Evolutionary conservation across 1,140 invertebrate species (phyloP).

Genomic region (Zaprionus davidi): DNA sequence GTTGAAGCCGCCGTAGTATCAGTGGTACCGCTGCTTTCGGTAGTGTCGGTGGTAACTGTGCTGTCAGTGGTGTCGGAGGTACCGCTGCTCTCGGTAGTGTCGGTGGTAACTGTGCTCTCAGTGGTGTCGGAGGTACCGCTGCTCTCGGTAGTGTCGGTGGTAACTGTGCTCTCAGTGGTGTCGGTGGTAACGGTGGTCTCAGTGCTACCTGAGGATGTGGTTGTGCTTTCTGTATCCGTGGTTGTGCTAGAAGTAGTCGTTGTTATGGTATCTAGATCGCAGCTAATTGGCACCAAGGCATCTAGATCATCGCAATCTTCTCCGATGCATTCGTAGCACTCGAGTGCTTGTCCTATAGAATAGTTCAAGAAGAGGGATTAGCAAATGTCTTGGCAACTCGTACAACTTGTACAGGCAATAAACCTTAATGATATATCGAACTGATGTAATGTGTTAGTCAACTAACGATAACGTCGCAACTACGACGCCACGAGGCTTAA

Average conservation of each 20-base stretch:
- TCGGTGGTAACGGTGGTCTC: not conserved
- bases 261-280: constrained; percentile 14
- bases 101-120: not conserved
- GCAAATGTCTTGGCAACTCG: not conserved
- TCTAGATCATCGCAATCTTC: constrained; percentile 43
- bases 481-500: not conserved
- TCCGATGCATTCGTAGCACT: constrained; percentile 66
- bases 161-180: not conserved
- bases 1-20: not conserved
- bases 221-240: not conserved
- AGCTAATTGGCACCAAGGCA: not conserved
- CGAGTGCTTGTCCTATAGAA: constrained; percentile 44
- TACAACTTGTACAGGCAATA: constrained; percentile 44
- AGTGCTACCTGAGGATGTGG: not conserved
- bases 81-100: not conserved
- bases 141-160: not conserved
- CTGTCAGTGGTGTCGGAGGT: not conserved
- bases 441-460: constrained; percentile 2
- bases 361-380: not conserved
- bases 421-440: constrained; percentile 60
- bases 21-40: too few species aligned
- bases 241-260: not conserved
- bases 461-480: constrained; percentile 5
- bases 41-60: not conserved
- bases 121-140: not conserved